Base-by-base conservation (phyloP, 1,140 invertebrate species). In the Antheraea mylitta region DNA sequence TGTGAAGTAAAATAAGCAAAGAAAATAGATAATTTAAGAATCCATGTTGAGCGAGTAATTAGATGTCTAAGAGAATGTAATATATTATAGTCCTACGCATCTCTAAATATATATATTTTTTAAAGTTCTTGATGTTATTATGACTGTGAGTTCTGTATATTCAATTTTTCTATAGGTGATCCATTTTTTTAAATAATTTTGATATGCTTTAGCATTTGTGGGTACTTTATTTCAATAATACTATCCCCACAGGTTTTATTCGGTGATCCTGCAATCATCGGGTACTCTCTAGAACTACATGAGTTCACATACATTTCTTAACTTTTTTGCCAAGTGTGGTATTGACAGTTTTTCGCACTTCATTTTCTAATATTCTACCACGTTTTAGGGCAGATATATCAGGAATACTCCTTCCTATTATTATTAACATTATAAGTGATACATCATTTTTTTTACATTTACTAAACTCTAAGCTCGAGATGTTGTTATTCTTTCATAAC, bases 11-110 rank as follows among this genome's bases (percentile, higher is more conserved):
- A 48, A 65, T 42, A 75, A 77, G 82, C 77, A 10, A 85, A 85
- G 78, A 68, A 75, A 65, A 84, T 83, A 64, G 81, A 80, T 9
- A 78, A 75, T 67, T 67, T 83, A 63, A 68, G 79, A 64, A 83
- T 82, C 64, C 79, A 85, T 69, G 66, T 83, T 18, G 80, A 86
- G 69, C 69, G 80, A 67, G 76, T 85, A 0, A 82, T 81, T 61
- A 65, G 79, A 37, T 70, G 76, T 22, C 19, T 86, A 38, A 48
- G 74, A 58, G 83, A 84, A 74, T 83, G 82, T 74, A 18, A 37
- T 60, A 69, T 84, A 60, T 68, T 84, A 67, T 76, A 78, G n/a
- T 74, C 73, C 58, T 78, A 82, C 77, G 69, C 77, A 13, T 70
- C 68, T 69, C 19, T 81, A 53, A 72, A 83, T 70, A 16, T 6